These are phyloP conservation scores for Lithobates pipiens DNA, from an alignment of 2,797 vertebrate species.

Conservation along the genomic window DNA sequence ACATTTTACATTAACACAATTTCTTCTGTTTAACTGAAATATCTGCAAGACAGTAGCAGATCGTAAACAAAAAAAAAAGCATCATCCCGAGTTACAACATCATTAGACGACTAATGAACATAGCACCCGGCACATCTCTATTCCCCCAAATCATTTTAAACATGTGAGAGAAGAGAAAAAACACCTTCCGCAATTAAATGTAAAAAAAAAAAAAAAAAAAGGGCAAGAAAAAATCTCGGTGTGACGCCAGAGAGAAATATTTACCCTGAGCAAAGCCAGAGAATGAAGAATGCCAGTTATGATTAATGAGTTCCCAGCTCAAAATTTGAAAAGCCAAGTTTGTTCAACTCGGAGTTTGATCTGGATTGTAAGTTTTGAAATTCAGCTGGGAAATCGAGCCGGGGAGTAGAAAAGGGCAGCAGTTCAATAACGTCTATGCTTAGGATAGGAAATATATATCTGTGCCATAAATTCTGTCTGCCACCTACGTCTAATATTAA, in stretches of 20 bases:
- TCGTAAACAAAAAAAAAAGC: neutral
- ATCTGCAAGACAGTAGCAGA: slow-evolving; percentile 10
- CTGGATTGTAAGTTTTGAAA: slow-evolving; percentile 52
- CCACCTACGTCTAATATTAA: slow-evolving; percentile 46
- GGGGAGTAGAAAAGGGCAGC: slow-evolving; percentile 46
- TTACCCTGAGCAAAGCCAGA: slow-evolving; percentile 58
- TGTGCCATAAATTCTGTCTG: slow-evolving; percentile 54
- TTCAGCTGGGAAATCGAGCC: slow-evolving; percentile 55
- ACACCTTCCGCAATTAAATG: slow-evolving; percentile 53
- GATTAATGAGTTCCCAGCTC: slow-evolving; percentile 60
- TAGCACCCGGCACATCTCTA: neutral
- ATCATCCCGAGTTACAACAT: slow-evolving; percentile 24
- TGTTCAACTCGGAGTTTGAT: slow-evolving; percentile 60
- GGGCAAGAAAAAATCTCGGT: neutral
- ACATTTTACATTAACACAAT: neutral
- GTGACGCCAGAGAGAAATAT: slow-evolving; percentile 46
- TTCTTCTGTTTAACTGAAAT: neutral
- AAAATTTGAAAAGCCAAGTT: slow-evolving; percentile 61
- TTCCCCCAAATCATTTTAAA: slow-evolving; percentile 35
- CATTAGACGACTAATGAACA: slow-evolving; percentile 51
- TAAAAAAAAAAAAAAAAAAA: slow-evolving; percentile 41
- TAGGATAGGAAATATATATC: slow-evolving; percentile 53
- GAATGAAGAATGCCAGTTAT: slow-evolving; percentile 55
- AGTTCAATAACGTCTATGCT: slow-evolving; percentile 53
- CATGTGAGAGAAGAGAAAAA: slow-evolving; percentile 36